Conservation (phyloP, 2,113 vertebrate species). For the Benitochromis conjunctus region DNA sequence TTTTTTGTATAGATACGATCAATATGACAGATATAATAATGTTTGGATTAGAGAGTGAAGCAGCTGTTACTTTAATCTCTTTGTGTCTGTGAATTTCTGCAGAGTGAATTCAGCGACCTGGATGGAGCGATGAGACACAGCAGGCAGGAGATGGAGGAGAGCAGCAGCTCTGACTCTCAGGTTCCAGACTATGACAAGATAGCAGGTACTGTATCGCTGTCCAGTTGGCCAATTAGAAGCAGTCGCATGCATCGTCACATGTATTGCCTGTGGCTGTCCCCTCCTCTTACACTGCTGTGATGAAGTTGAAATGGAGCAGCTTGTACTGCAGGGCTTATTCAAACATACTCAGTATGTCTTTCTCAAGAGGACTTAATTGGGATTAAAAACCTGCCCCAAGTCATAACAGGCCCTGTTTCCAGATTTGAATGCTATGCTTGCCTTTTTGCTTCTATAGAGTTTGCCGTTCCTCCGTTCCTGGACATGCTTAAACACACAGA, state of each 20-base stretch:
- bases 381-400: not conserved
- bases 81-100: not conserved
- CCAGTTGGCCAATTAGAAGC: not conserved
- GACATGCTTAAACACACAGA: slow-evolving; percentile 71
- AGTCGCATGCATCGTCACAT: fast-evolving
- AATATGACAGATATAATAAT: not conserved
- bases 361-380: not conserved
- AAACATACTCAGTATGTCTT: not conserved
- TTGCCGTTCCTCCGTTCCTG: slow-evolving; percentile 75
- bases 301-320: not conserved
- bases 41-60: not conserved
- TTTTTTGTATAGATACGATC: fast-evolving
- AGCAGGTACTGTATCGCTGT: slow-evolving; percentile 67
- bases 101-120: slow-evolving; percentile 83
- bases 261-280: fast-evolving
- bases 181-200: slow-evolving; percentile 83
- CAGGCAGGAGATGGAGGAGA: slow-evolving; percentile 81
- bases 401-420: not conserved
- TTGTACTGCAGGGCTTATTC: not conserved
- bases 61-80: not conserved
- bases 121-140: slow-evolving; percentile 75
- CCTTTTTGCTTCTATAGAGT: slow-evolving; percentile 16
- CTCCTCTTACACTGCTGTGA: not conserved
- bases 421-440: not conserved
- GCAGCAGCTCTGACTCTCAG: slow-evolving; percentile 90